These are phyloP conservation scores for Rhadina sibilatrix DNA, from an alignment of 2,113 vertebrate genomes.

Conservation along the genomic window DNA sequence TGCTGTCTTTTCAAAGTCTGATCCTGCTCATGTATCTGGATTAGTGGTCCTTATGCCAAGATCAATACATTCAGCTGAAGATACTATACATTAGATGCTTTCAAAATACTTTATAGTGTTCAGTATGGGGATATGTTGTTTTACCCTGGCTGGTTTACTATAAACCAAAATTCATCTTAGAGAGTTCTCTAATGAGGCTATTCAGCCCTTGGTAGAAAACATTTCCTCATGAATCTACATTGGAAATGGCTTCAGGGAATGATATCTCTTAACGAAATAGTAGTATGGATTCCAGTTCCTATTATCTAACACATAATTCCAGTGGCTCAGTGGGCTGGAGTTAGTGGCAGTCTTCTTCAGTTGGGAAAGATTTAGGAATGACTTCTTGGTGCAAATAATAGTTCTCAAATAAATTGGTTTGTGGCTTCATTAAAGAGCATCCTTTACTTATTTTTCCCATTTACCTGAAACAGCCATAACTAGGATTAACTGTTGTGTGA, in stretches of 20 bases:
- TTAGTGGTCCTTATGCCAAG: neutral
- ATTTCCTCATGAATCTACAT: neutral
- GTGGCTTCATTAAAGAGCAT: constrained; percentile 18
- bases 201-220: neutral
- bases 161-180: neutral
- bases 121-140: neutral
- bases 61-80: neutral
- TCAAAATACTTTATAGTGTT: neutral
- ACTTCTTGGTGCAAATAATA: neutral
- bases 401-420: neutral
- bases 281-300: neutral
- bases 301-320: neutral
- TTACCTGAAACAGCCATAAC: constrained; percentile 24
- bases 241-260: neutral
- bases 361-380: neutral
- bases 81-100: neutral
- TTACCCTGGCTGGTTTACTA: neutral
- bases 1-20: neutral
- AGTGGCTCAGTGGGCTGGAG: neutral
- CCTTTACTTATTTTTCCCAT: neutral
- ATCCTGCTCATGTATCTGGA: neutral
- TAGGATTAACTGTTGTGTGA: neutral
- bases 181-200: neutral
- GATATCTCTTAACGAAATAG: neutral
- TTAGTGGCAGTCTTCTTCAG: neutral